These are phyloP conservation scores for Drosophila neoperkinsi DNA, from an alignment of 2,888 invertebrate species.

Conservation along the genomic window DNA sequence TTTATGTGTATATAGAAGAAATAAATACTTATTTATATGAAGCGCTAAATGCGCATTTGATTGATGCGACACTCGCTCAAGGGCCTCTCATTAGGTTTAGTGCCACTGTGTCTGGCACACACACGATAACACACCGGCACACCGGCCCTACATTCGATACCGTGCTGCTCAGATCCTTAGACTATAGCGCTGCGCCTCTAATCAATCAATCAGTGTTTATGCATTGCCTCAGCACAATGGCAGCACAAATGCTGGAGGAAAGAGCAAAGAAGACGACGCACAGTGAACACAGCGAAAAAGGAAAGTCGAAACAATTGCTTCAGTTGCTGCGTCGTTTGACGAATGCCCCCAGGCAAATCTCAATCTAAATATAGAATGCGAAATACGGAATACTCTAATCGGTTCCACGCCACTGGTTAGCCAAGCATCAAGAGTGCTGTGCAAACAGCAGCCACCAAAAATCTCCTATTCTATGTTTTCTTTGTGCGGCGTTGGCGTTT, in stretches of 20 bases:
- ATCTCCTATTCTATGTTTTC: constrained; percentile 61
- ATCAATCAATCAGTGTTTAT: constrained; percentile 82
- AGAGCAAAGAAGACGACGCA: constrained; percentile 31
- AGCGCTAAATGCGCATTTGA: constrained; percentile 76
- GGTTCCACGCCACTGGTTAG: constrained; percentile 79
- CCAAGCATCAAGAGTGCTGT: constrained; percentile 24
- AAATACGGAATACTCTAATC: constrained; percentile 76
- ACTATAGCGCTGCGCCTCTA: constrained; percentile 64
- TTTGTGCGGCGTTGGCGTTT: constrained; percentile 78
- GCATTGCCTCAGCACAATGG: constrained; percentile 48
- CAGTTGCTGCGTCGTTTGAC: constrained; percentile 68
- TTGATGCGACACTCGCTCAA: constrained; percentile 78
- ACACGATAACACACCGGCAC: constrained; percentile 30
- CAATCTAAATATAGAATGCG: constrained; percentile 63
- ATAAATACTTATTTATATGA: constrained; percentile 58
- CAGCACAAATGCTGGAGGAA: constrained; percentile 18
- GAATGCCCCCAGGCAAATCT: constrained; percentile 73
- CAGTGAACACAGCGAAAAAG: constrained; percentile 61
- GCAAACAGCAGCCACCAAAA: constrained; percentile 60
- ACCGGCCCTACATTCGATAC: constrained; percentile 2
- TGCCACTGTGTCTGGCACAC: constrained; percentile 42
- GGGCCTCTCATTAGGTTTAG: constrained; percentile 78
- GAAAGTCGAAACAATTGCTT: constrained; percentile 72
- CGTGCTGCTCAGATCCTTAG: constrained; percentile 5
- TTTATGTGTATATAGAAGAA: constrained; percentile 8